Conservation (phyloP, 2,797 vertebrate species). For the Thalassophryne amazonica region DNA sequence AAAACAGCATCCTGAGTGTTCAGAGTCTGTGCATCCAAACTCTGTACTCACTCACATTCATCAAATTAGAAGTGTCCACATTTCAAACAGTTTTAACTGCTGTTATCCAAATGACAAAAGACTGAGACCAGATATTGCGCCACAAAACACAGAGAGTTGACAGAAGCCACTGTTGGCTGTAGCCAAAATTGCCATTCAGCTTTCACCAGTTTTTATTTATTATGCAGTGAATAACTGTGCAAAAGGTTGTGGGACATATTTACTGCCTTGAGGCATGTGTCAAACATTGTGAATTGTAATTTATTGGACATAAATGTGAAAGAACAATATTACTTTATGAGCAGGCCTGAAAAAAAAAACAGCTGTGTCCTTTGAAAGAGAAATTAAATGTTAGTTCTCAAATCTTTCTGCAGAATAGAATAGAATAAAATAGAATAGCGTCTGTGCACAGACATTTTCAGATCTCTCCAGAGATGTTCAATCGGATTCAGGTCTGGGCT, state of each 20-base stretch:
- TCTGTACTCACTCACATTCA: not conserved
- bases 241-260: slow-evolving; percentile 23
- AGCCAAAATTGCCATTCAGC: not conserved
- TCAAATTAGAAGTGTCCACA: not conserved
- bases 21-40: not conserved
- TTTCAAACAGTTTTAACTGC: not conserved
- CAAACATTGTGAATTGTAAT: slow-evolving; percentile 32
- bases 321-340: slow-evolving; percentile 33
- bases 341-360: slow-evolving; percentile 32
- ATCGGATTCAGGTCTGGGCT: too few species aligned
- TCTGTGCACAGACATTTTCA: too few species aligned
- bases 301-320: slow-evolving; percentile 42
- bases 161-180: not conserved
- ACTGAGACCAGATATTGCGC: not conserved
- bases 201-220: too few species aligned
- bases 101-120: slow-evolving; percentile 5
- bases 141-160: not conserved
- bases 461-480: too few species aligned
- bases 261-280: slow-evolving; percentile 3
- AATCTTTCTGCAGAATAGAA: not conserved
- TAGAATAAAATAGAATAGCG: not conserved
- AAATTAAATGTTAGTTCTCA: not conserved
- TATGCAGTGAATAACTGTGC: too few species aligned
- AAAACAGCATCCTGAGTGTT: not conserved
- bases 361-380: slow-evolving; percentile 2